A percentile compares a stretch with the other conserved stretches of the same genome.
These are phyloP conservation scores for Listronotus bonariensis DNA, from an alignment of 1,140 invertebrate species.

Conservation along the genomic window DNA sequence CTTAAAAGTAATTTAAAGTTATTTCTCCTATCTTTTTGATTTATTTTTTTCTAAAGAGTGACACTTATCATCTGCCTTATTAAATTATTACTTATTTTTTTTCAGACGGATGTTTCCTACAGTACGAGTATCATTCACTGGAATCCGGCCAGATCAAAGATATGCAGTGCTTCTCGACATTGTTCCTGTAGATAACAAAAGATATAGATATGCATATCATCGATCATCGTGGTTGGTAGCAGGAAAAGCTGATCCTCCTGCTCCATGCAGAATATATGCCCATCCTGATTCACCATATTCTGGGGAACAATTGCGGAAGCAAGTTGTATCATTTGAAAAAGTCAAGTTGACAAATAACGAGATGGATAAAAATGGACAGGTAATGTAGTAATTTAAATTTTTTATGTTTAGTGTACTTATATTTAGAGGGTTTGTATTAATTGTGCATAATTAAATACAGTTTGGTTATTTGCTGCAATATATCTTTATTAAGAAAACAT, in stretches of 20 bases:
- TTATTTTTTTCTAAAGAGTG: too few relatives aligned
- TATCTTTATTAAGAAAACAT: too few relatives aligned
- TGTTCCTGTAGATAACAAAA: constrained; percentile 94
- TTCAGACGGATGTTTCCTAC: constrained; percentile 98
- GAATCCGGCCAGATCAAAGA: constrained; percentile 63
- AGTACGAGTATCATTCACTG: constrained; percentile 88
- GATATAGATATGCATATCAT: constrained; percentile 98
- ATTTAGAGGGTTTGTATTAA: too few relatives aligned
- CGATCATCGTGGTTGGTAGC: constrained; percentile 98
- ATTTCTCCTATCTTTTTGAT: too few relatives aligned
- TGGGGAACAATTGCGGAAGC: constrained; percentile 93
- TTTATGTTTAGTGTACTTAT: background rate
- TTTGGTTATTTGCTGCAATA: too few relatives aligned
- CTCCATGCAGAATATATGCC: constrained; percentile 89
- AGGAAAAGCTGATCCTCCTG: constrained; percentile 96
- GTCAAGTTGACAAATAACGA: constrained; percentile 99
- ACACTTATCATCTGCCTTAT: too few relatives aligned
- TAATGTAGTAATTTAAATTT: constrained; percentile 58
- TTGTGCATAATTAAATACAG: too few relatives aligned
- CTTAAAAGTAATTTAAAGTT: too few relatives aligned
- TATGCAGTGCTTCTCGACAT: constrained; percentile 97
- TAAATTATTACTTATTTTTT: constrained; percentile 48
- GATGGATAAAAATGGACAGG: constrained; percentile 98
- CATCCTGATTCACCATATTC: constrained; percentile 98
- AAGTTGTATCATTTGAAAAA: constrained; percentile 99